Percentiles rank a stretch among this genome's conserved stretches.
Evolutionary conservation across 2,888 invertebrate genomes (phyloP).

Genomic region (Congeria kusceri): DNA sequence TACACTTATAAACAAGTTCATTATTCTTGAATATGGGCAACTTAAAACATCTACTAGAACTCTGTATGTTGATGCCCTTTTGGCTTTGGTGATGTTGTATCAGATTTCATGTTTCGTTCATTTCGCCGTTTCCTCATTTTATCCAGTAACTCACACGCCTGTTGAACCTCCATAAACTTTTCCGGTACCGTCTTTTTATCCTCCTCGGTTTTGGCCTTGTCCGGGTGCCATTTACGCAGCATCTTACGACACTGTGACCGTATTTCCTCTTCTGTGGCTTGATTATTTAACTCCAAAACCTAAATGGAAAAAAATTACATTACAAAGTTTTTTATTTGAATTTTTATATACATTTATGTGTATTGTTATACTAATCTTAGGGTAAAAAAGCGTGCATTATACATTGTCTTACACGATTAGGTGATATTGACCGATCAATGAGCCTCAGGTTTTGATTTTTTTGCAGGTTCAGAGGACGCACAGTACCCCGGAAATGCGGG

Average conservation of each 20-base stretch:
- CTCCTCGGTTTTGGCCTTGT: conserved; percentile 92
- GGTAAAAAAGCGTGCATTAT: too few species aligned
- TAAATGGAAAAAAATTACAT: conserved; percentile 78
- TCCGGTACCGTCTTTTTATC: conserved; percentile 91
- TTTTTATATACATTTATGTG: neutral
- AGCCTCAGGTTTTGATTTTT: too few species aligned
- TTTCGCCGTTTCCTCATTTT: conserved; percentile 63
- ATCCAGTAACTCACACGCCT: conserved; percentile 93
- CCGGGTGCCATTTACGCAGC: conserved; percentile 95
- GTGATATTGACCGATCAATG: too few species aligned
- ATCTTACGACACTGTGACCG: conserved; percentile 92
- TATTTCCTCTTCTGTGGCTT: conserved; percentile 94
- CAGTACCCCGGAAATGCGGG: too few species aligned
- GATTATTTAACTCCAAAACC: conserved; percentile 90
- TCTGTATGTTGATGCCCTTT: too few species aligned
- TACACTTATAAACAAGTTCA: too few species aligned
- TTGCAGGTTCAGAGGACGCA: too few species aligned
- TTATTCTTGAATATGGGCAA: too few species aligned
- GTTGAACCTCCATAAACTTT: conserved; percentile 96
- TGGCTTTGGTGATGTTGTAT: conserved; percentile 10
- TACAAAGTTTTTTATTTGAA: too few species aligned
- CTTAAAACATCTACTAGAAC: too few species aligned
- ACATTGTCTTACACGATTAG: too few species aligned
- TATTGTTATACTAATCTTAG: neutral
- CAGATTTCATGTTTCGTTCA: conserved; percentile 59